Conservation (phyloP, 2,113 vertebrate genomes). For the Microcebus griseorufus region DNA sequence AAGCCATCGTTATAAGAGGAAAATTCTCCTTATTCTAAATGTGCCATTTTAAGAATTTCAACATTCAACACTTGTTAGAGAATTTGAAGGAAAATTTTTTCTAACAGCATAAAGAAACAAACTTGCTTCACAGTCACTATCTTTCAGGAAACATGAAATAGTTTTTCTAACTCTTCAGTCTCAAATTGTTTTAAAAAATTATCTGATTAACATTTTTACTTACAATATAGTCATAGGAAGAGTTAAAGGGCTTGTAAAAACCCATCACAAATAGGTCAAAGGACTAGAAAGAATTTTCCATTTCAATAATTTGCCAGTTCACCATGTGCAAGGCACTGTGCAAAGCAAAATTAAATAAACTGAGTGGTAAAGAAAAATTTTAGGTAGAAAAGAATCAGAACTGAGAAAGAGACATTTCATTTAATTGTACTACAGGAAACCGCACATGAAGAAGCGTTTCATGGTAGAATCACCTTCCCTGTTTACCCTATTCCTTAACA, state of each 20-base stretch:
- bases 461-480: not conserved
- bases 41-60: not conserved
- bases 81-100: not conserved
- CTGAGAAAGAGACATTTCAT: not conserved
- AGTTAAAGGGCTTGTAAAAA: conserved; percentile 32
- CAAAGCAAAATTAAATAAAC: conserved; percentile 13
- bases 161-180: not conserved
- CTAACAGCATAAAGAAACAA: conserved; percentile 19
- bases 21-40: conserved; percentile 41
- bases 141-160: conserved; percentile 11
- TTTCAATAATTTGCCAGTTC: not conserved
- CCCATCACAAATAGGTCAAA: conserved; percentile 32
- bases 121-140: not conserved
- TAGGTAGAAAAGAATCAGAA: not conserved
- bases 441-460: not conserved
- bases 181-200: conserved; percentile 11
- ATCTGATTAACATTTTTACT: not conserved
- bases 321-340: not conserved
- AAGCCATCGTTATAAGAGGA: not conserved
- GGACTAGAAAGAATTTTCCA: conserved; percentile 32
- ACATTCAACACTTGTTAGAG: not conserved
- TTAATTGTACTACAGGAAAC: not conserved
- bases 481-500: not conserved
- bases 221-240: conserved; percentile 17
- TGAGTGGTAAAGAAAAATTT: not conserved